A percentile compares a stretch with the other conserved stretches of the same genome.
phyloP scores from a whole-genome alignment of 2,888 invertebrate species.

The Temnothorax ravouxi region DNA sequence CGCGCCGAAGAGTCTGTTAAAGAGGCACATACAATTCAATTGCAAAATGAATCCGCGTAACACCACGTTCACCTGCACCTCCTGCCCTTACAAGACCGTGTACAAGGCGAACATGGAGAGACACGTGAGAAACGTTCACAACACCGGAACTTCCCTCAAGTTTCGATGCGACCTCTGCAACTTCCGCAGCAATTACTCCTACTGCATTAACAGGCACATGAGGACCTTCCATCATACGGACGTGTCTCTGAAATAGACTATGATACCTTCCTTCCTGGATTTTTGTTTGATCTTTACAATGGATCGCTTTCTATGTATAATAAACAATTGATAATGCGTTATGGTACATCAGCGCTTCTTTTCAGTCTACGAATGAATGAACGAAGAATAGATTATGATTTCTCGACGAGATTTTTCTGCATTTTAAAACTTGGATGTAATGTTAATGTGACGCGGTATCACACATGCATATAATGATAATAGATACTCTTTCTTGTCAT shows the following conservation, averaged over 20 bases:
- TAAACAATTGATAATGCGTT: neutral
- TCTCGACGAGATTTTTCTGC: neutral
- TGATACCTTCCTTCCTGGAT: neutral
- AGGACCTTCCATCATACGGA: conserved; percentile 78
- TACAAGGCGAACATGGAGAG: conserved; percentile 85
- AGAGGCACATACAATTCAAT: conserved; percentile 77
- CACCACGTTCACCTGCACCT: conserved; percentile 85
- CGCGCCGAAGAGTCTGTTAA: conserved; percentile 74
- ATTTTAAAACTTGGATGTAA: neutral
- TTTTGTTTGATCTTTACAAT: neutral
- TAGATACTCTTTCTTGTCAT: neutral
- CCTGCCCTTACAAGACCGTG: conserved; percentile 84
- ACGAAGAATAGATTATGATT: neutral
- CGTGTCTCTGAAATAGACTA: conserved; percentile 41
- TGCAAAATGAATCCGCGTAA: conserved; percentile 78
- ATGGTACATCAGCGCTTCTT: neutral
- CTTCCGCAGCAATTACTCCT: conserved; percentile 83
- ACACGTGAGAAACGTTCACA: conserved; percentile 83
- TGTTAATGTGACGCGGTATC: neutral
- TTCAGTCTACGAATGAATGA: neutral
- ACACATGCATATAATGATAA: neutral
- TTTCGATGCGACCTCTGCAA: conserved; percentile 81
- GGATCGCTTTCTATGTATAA: neutral
- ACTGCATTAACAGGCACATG: conserved; percentile 83
- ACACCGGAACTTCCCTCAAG: conserved; percentile 71